phyloP scores from a whole-genome alignment of 2,113 vertebrate genomes.

The Todiramphus chloris region DNA sequence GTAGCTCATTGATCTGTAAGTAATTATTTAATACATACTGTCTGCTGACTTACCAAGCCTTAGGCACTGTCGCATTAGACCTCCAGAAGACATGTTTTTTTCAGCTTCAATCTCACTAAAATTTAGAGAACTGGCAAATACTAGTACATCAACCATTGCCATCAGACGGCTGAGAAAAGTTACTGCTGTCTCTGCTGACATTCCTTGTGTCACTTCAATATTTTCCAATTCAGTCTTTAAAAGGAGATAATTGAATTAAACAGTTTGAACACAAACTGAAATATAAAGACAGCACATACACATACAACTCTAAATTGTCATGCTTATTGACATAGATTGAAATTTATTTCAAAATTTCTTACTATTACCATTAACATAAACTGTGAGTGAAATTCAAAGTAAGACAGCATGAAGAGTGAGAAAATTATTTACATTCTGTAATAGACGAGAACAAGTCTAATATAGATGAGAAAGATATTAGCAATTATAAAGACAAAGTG shows the following conservation, averaged over 20 bases:
- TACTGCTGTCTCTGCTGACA: slow-evolving; percentile 95
- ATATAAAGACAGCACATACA: background rate
- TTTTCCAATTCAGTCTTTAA: slow-evolving; percentile 91
- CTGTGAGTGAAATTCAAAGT: background rate
- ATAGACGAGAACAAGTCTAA: background rate
- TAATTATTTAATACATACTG: slow-evolving; percentile 15
- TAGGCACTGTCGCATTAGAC: slow-evolving; percentile 96
- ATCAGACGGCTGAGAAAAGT: slow-evolving; percentile 96
- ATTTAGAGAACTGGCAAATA: slow-evolving; percentile 97
- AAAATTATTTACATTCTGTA: slow-evolving; percentile 23
- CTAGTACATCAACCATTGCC: slow-evolving; percentile 97
- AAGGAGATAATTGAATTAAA: slow-evolving; percentile 68
- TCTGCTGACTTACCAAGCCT: slow-evolving; percentile 85
- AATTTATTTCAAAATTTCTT: background rate
- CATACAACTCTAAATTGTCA: background rate
- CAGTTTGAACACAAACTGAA: slow-evolving; percentile 10
- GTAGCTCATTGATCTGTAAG: background rate
- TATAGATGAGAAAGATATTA: background rate
- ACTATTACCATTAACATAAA: background rate
- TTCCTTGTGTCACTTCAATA: slow-evolving; percentile 95
- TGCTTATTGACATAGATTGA: background rate
- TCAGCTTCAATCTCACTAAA: slow-evolving; percentile 98
- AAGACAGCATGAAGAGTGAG: background rate
- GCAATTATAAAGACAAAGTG: background rate
- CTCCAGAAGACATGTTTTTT: slow-evolving; percentile 99